These are phyloP conservation scores for Neotoma lepida DNA, from an alignment of 2,113 vertebrate genomes.

Conservation along the genomic window DNA sequence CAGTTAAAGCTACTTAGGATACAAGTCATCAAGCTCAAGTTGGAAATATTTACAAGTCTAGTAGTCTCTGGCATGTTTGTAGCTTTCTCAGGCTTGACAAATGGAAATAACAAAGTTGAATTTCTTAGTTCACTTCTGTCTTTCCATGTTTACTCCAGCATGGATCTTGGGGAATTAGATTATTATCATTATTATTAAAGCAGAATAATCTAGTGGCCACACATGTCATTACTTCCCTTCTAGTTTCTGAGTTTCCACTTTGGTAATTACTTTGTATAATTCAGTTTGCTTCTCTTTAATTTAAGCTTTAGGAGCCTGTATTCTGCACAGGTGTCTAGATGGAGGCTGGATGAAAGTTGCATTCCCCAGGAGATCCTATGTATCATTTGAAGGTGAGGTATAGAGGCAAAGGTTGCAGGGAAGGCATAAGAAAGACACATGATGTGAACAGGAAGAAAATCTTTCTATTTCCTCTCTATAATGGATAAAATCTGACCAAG, in stretches of 20 bases:
- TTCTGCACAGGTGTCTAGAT: not conserved
- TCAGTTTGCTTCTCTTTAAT: not conserved
- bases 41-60: not conserved
- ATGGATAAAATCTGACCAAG: not conserved
- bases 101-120: not conserved
- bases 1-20: not conserved
- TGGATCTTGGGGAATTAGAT: not conserved
- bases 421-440: not conserved
- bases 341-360: accelerated
- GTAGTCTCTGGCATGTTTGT: not conserved
- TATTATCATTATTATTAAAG: not conserved
- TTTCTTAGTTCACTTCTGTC: not conserved
- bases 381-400: not conserved
- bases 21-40: not conserved
- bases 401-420: not conserved
- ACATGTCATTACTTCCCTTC: not conserved
- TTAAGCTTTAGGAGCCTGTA: not conserved
- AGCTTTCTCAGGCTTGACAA: not conserved
- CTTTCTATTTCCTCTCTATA: not conserved
- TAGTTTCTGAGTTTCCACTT: not conserved
- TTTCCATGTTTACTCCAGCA: not conserved
- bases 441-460: not conserved
- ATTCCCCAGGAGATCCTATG: accelerated
- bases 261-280: not conserved
- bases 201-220: not conserved